Base-by-base conservation (phyloP, 2,797 vertebrate species). In the Geotrypetes seraphini region DNA sequence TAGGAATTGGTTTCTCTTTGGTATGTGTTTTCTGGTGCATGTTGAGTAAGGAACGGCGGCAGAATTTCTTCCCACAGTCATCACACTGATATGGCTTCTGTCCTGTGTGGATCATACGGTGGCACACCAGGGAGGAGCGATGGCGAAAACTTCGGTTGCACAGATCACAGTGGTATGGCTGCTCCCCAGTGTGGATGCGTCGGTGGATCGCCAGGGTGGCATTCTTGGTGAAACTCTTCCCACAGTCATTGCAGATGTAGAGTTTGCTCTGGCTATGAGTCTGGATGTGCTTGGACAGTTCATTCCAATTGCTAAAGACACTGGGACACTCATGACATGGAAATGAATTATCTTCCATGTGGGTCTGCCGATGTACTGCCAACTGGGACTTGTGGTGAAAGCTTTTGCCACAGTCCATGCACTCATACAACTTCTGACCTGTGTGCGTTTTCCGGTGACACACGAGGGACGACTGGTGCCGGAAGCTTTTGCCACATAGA, bases 291-390 rank as follows among this genome's bases (percentile, higher is more conserved):
- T n/a, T n/a, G n/a, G n/a, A n/a, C n/a, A n/a, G n/a, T n/a, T n/a
- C n/a, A n/a, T n/a, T n/a, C n/a, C 4, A 5, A 20, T 4, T 19
- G 20, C 50, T 58, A 36, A 60, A 66, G 20, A 53, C 51, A 22
- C 64, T 66, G 32, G 54, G 54, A 25, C 66, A 69, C 19, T 66
- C 51, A 1, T 66, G 57, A 18, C 60, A 69, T 1, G 56, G 56
- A 21, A 66, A 62, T 1, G 58, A 63, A 12, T 53, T 53, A 16
- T 57, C 33, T 31, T 25, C 31, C n/a, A 20, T 21, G 19, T 36
- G 32, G 16, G 16, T 21, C 12, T 16, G 15, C 33, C 30, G 32
- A n/a, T 43, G 40, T 17, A 34, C 26, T 18, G 31, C 30, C 24
- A 43, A 25, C 26, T 31, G 36, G 9, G 40, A 25, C 25, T 43